Conservation (phyloP, 2,888 invertebrate species). For the Caenorhabditis sulstoni region DNA sequence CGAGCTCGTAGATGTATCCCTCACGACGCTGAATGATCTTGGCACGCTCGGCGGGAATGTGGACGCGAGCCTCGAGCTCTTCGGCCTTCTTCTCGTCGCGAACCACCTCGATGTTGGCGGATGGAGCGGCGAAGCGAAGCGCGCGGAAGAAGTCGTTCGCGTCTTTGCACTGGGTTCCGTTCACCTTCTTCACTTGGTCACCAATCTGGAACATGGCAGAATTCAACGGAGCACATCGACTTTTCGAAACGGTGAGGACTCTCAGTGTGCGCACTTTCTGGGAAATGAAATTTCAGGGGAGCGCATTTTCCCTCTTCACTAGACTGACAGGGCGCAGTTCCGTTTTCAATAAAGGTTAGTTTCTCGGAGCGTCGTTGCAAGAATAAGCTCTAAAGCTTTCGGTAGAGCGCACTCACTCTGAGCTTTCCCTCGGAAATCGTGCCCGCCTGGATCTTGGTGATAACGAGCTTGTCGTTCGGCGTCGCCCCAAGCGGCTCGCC, state of each 20-base stretch:
- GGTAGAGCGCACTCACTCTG: neutral
- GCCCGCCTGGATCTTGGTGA: slow-evolving; percentile 72
- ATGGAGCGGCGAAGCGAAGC: slow-evolving; percentile 69
- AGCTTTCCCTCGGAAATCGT: slow-evolving; percentile 72
- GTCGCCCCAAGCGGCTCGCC: slow-evolving; percentile 77
- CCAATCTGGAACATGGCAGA: slow-evolving; percentile 57
- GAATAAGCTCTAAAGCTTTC: too few species aligned
- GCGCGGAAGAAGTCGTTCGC: slow-evolving; percentile 71
- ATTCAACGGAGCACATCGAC: slow-evolving; percentile 1
- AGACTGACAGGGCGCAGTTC: too few species aligned
- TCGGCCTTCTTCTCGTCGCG: slow-evolving; percentile 68
- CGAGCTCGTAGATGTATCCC: slow-evolving; percentile 69
- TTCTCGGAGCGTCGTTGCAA: too few species aligned
- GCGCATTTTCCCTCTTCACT: too few species aligned
- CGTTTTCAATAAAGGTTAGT: too few species aligned
- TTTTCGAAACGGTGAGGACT: too few species aligned
- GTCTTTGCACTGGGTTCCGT: slow-evolving; percentile 63
- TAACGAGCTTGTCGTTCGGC: slow-evolving; percentile 76
- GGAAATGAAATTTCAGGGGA: too few species aligned
- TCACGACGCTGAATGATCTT: slow-evolving; percentile 74
- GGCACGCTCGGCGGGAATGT: slow-evolving; percentile 74
- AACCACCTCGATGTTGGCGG: slow-evolving; percentile 45
- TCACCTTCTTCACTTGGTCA: slow-evolving; percentile 72
- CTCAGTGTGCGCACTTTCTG: too few species aligned
- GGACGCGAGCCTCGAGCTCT: slow-evolving; percentile 69